A percentile compares a stretch with the other conserved stretches of the same genome.
phyloP scores from a whole-genome alignment of 2,113 vertebrate genomes.

The Menura novaehollandiae region DNA sequence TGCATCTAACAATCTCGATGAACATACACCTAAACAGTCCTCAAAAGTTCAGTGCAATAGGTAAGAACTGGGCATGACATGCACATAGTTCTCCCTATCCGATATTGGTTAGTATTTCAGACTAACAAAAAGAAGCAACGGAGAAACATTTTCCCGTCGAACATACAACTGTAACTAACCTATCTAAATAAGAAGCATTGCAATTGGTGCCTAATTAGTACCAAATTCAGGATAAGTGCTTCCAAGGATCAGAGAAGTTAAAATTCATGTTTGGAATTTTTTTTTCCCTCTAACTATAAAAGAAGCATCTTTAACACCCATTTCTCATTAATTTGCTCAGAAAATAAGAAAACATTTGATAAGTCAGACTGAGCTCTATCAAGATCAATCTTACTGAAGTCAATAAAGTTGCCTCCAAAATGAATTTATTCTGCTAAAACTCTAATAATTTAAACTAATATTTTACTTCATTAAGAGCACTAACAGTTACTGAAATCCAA shows the following conservation, averaged over 20 bases:
- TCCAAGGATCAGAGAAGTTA: background rate
- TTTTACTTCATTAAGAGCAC: background rate
- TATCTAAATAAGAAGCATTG: background rate
- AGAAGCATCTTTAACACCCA: background rate
- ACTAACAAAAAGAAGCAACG: background rate
- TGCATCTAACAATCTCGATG: background rate
- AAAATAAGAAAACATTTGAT: background rate
- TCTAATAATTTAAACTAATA: constrained; percentile 8
- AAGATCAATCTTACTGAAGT: background rate
- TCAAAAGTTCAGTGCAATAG: background rate
- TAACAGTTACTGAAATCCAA: constrained; percentile 27
- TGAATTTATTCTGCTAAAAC: background rate
- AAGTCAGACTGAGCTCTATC: background rate
- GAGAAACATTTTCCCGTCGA: background rate
- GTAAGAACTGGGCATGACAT: background rate
- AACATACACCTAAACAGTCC: background rate
- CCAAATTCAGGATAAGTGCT: background rate
- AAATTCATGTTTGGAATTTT: background rate
- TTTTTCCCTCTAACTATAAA: background rate
- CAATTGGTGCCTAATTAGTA: background rate
- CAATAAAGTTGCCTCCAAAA: background rate
- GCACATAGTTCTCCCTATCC: background rate
- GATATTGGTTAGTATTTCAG: background rate
- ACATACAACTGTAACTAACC: background rate
- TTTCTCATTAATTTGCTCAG: background rate